phyloP scores from a whole-genome alignment of 2,888 invertebrate genomes.

The Lepetodrilus schrolli region DNA sequence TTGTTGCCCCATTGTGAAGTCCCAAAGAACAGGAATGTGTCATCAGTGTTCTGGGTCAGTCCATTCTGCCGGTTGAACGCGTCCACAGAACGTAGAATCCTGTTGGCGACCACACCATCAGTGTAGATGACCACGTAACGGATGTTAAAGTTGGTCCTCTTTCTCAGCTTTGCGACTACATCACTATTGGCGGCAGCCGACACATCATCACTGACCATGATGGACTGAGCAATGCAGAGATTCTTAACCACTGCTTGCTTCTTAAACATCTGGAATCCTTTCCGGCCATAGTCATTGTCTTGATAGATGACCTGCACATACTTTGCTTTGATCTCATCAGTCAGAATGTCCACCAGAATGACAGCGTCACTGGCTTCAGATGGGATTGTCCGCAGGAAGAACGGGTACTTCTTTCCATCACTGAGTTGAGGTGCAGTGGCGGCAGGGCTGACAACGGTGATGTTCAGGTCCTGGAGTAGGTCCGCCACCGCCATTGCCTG shows the following conservation, averaged over 20 bases:
- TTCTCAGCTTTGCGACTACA: constrained; percentile 35
- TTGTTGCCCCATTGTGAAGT: constrained; percentile 57
- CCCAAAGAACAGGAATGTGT: constrained; percentile 59
- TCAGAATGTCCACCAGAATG: constrained; percentile 59
- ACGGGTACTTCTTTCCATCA: constrained; percentile 43
- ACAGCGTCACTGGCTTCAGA: constrained; percentile 51
- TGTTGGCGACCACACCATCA: background rate
- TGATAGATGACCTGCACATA: constrained; percentile 52
- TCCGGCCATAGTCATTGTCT: constrained; percentile 34
- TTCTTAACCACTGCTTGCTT: constrained; percentile 27
- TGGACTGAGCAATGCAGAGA: constrained; percentile 52
- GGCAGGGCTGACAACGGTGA: constrained; percentile 76
- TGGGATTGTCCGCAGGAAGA: constrained; percentile 62
- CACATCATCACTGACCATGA: constrained; percentile 1
- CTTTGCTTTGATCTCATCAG: constrained; percentile 34
- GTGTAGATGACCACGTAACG: constrained; percentile 47
- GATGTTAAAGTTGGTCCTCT: constrained; percentile 26
- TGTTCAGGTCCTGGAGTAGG: constrained; percentile 77
- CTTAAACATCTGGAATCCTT: constrained; percentile 41
- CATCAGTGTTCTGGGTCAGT: constrained; percentile 3
- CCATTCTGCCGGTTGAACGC: constrained; percentile 38
- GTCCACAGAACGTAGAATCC: background rate
- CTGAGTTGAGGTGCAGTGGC: constrained; percentile 56
- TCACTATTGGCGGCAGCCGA: background rate
- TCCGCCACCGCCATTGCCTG: constrained; percentile 52